Evolutionary conservation across 2,113 vertebrate genomes (phyloP), one percentile per base, ranked within the genome.

Genomic region (Passer montanus): DNA sequence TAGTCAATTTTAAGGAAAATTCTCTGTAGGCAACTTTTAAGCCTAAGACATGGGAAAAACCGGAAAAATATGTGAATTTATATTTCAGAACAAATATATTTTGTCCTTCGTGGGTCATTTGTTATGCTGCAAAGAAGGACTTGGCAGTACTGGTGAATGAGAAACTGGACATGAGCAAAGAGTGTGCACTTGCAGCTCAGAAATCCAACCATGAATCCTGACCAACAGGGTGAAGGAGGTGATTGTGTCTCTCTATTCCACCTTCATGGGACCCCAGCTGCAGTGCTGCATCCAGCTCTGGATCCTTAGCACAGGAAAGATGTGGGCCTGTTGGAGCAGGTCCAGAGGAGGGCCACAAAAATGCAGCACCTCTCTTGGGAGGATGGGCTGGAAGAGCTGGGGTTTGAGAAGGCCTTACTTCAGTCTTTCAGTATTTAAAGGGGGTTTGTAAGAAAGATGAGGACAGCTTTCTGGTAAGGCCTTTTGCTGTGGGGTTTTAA

Each of bases 141-240:
- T 41, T 69, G 17, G 14, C 7, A 2, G 7, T 27, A 7, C 10
- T 35, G 19, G 26, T 69, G 31, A 28, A 21, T 53, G n/a, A 60
- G 53, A 75, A 53, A 16, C 11, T 31, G 55, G 30, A 13, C 47
- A 43, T 0, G 0, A 55, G 41, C 18, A 15, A 76, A 62, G 1
- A 19, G 10, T 5, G 49, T 37, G n/a, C 63, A 23, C 41, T 43
- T 23, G 17, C 31, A 83, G 39, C 26, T 47, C 63, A 49, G 22
- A 69, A 69, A 76, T 13, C 8, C 47, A 74, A 15, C n/a, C 19
- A 24, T 8, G 30, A 69, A 55, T 23, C 37, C 55, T 49, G 63
- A 33, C 47, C 55, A 49, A 31, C 35, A 83, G 63, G 35, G 3
- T 0, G 0, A 23, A 31, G 21, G 18, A 55, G 5, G 15, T 49